Conservation (phyloP, 2,113 vertebrate genomes). For the human region DNA sequence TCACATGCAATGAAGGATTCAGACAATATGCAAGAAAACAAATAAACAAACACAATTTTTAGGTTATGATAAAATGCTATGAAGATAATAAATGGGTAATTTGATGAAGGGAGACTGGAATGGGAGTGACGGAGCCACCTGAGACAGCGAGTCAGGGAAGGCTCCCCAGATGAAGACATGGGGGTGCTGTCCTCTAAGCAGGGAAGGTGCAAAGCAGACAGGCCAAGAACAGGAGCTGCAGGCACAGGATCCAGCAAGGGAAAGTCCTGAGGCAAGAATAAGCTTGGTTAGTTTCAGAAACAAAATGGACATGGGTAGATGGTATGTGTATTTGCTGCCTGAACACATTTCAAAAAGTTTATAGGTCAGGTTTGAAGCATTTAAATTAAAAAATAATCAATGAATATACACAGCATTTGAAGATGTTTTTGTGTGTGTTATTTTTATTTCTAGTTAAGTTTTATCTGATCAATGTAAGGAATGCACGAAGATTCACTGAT, state of each 20-base stretch:
- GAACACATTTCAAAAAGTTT: too few relatives aligned
- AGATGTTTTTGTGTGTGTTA: neutral
- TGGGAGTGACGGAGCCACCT: neutral
- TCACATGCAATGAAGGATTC: neutral
- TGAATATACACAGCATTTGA: fast-evolving
- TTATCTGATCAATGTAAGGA: neutral
- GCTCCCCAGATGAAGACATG: neutral
- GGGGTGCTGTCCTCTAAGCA: neutral
- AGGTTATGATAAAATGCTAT: neutral
- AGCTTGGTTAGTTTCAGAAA: neutral
- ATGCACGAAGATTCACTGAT: neutral
- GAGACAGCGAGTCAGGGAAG: neutral
- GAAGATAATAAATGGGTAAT: neutral
- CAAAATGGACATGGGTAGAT: neutral
- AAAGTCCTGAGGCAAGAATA: neutral
- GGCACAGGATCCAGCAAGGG: neutral
- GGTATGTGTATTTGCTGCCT: neutral
- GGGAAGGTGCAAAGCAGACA: neutral
- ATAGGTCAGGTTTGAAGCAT: neutral
- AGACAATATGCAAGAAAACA: neutral
- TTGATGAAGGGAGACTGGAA: neutral
- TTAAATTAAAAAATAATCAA: neutral
- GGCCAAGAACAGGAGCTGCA: too few relatives aligned
- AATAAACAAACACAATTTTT: neutral
- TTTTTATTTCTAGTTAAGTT: neutral